These are phyloP conservation scores for Porites evermanni DNA, from an alignment of 92 coral and sea anemone genomes.

Conservation along the genomic window DNA sequence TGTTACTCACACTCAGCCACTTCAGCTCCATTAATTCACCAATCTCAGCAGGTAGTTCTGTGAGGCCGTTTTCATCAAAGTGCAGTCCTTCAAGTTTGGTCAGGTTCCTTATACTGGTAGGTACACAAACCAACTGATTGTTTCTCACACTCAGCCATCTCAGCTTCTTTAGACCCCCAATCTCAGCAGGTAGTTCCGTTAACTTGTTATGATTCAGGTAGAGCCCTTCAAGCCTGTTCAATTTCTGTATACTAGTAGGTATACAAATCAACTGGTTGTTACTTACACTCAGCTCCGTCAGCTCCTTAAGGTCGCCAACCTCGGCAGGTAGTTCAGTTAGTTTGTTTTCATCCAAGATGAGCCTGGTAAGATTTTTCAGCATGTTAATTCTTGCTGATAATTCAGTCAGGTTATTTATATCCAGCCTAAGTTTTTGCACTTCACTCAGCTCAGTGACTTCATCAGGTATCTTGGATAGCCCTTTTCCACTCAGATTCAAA, in stretches of 20 bases:
- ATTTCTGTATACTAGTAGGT: not conserved
- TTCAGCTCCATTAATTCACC: not conserved
- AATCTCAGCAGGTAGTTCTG: not conserved
- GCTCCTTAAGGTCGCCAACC: not conserved
- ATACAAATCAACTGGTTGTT: not conserved
- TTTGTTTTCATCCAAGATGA: not conserved
- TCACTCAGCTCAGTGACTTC: not conserved
- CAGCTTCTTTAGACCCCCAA: not conserved
- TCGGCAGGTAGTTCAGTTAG: not conserved
- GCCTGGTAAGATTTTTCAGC: not conserved
- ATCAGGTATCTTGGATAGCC: not conserved
- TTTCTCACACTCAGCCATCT: not conserved
- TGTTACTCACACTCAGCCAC: not conserved
- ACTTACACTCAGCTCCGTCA: not conserved
- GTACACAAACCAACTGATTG: not conserved
- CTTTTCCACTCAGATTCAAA: not conserved
- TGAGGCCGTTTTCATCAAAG: not conserved
- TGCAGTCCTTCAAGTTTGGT: not conserved
- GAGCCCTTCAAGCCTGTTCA: not conserved
- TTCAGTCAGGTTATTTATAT: not conserved
- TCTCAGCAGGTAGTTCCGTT: not conserved
- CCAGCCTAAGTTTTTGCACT: not conserved
- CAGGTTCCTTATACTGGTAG: not conserved
- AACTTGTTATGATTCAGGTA: not conserved
- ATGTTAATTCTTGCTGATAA: not conserved